A percentile compares a stretch with the other conserved stretches of the same genome.
Conservation (phyloP, 2,797 vertebrate genomes). For the Typhlichthys subterraneus region DNA sequence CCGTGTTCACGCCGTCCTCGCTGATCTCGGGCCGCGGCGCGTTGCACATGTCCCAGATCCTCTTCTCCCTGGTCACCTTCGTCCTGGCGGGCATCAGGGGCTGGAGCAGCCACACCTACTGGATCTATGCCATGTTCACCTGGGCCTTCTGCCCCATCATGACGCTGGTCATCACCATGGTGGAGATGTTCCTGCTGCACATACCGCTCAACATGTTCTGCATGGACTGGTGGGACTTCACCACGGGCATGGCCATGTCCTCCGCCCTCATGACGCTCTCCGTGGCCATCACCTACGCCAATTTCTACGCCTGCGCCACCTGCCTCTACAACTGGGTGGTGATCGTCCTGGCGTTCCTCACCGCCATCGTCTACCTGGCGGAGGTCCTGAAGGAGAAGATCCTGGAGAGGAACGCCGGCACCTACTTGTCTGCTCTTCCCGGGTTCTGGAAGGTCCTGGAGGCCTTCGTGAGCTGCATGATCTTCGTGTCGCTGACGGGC, state of each 20-base stretch:
- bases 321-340: conserved; percentile 68
- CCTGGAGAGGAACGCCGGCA: conserved; percentile 63
- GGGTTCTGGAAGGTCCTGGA: conserved; percentile 85
- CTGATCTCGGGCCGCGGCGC: conserved; percentile 48
- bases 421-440: conserved; percentile 78
- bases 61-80: conserved; percentile 61
- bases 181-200: conserved; percentile 78
- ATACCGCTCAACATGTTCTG: conserved; percentile 40
- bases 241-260: conserved; percentile 83
- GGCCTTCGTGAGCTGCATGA: conserved; percentile 82
- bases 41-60: conserved; percentile 64
- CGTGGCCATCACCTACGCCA: conserved; percentile 74
- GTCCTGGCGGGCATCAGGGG: conserved; percentile 47
- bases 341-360: conserved; percentile 70
- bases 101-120: conserved; percentile 58
- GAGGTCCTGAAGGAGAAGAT: conserved; percentile 77
- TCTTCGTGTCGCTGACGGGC: conserved; percentile 78
- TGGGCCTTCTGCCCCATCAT: conserved; percentile 82
- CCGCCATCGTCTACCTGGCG: conserved; percentile 65
- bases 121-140: conserved; percentile 82
- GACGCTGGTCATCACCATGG: conserved; percentile 77
- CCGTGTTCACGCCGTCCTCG: conserved; percentile 46
- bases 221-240: conserved; percentile 77
- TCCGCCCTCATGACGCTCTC: conserved; percentile 79
- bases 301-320: conserved; percentile 62